Evolutionary conservation across 2,113 vertebrate genomes (phyloP), one percentile per base, ranked within the genome.

Genomic region (Saguinus imperator): DNA sequence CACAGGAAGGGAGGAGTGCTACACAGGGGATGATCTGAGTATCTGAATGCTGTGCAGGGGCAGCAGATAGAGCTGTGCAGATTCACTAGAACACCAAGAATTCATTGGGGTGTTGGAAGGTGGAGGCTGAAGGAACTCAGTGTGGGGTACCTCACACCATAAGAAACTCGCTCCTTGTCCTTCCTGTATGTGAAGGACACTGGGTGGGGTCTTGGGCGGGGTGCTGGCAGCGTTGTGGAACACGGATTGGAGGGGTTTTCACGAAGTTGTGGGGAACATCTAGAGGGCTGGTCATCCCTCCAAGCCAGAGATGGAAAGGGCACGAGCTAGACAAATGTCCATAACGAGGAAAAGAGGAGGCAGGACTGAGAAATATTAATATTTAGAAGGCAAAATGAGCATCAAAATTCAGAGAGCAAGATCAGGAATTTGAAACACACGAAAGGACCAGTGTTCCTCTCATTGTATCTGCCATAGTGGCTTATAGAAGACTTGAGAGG

Each of bases 31-130:
- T 32, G 43, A 4, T 5, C 1, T 45, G 55, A 35, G 25, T 40
- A 25, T 40, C 57, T 0, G 0, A 35, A 32, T 13, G 23, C 10
- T 55, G 3, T 2, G 2, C 52, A 3, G 4, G 50, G 32, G 25
- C 25, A 73, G 11, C 12, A 9, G 4, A 61, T 89, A 87, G 21
- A 87, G 21, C 20, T 70, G 32, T 32, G 0, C 20, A 77, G 61
- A 27, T 35, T 35, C 27, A 0, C 0, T 6, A 6, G 27, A 80
- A 37, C 1, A n/a, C 14, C 21, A 70, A 6, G 6, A 45, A 37
- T 20, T 12, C 20, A 3, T n/a, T 17, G 13, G 25, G 70, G 27
- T 32, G 1, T 64, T 35, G 25, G 61, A 27, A 50, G 29, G 23
- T 3, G 45, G n/a, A 35, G n/a, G 57, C 77, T 48, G 40, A 68